phyloP scores from a whole-genome alignment of 1,140 invertebrate genomes.

The Rhopalosiphum maidis region DNA sequence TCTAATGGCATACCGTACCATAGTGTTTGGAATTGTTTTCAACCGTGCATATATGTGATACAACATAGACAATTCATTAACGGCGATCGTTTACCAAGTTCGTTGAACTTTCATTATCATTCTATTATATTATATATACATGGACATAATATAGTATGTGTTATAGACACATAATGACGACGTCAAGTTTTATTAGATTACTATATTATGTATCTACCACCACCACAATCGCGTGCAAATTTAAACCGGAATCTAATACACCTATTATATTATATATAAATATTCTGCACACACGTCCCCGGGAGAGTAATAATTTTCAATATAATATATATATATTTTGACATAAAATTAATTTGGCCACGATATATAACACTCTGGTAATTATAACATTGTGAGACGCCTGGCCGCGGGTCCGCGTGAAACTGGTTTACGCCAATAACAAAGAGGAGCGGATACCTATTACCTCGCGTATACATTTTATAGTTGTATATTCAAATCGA shows the following conservation, averaged over 20 bases:
- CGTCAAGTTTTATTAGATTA: slow-evolving; percentile 15
- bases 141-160: neutral
- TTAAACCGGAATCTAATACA: neutral
- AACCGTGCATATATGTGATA: too few species aligned
- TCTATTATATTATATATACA: neutral
- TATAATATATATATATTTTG: neutral
- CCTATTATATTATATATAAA: neutral
- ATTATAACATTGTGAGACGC: neutral
- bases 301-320: neutral
- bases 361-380: neutral
- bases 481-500: neutral
- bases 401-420: neutral
- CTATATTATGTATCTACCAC: neutral
- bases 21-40: neutral
- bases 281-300: neutral
- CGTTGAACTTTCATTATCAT: neutral
- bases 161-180: slow-evolving; percentile 11
- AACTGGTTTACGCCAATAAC: slow-evolving; percentile 31
- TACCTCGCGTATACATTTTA: neutral
- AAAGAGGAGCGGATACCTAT: neutral
- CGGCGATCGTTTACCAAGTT: neutral
- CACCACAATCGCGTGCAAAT: slow-evolving; percentile 14
- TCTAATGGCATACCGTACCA: neutral
- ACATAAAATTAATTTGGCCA: slow-evolving; percentile 29
- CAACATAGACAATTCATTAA: neutral